Conservation (phyloP, 2,113 vertebrate species). For the Salminus brasiliensis region DNA sequence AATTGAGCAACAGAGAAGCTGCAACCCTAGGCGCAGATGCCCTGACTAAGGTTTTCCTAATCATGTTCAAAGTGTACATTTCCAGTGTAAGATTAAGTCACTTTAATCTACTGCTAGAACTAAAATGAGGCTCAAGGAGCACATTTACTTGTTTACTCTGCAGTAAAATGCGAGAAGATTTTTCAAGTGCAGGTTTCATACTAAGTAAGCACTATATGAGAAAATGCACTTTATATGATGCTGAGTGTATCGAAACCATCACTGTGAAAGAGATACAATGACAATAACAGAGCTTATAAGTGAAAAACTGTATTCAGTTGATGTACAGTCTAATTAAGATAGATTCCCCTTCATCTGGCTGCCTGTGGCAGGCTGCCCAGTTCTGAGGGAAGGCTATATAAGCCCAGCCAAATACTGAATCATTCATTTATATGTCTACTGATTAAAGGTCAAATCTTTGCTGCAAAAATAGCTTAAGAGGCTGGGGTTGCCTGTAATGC, state of each 20-base stretch:
- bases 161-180: background rate
- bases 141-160: background rate
- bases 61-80: background rate
- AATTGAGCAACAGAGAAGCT: no score
- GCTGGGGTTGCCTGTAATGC: background rate
- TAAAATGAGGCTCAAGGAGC: background rate
- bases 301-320: background rate
- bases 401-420: slow-evolving; percentile 29
- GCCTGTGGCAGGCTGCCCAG: slow-evolving; percentile 30
- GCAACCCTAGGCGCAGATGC: no score
- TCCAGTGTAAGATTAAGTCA: background rate
- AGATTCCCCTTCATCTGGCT: background rate
- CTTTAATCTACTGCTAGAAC: background rate
- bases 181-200: no score
- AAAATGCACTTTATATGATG: background rate
- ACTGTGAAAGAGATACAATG: background rate
- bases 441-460: slow-evolving; percentile 8
- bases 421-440: slow-evolving; percentile 26
- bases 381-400: slow-evolving; percentile 10
- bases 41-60: no score
- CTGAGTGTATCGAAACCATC: background rate
- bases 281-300: background rate
- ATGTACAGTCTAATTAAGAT: background rate
- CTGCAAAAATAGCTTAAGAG: slow-evolving; percentile 3
- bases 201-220: background rate